Evolutionary conservation across 1,140 invertebrate species (phyloP), one percentile per base, ranked within the genome.

Genomic region (Apocrypta bakeri): DNA sequence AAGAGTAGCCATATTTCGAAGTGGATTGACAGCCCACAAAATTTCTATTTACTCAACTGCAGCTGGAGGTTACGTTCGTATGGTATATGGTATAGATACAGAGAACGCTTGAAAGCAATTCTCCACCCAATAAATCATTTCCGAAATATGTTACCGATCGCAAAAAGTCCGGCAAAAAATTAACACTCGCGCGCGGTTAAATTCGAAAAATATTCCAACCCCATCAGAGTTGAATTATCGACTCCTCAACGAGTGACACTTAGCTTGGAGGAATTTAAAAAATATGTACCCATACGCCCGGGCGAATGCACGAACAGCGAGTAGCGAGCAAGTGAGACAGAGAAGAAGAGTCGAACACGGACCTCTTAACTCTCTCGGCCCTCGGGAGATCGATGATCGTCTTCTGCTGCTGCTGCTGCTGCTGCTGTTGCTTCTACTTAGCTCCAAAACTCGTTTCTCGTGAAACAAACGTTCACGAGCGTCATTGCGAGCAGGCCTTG

Each of bases 341-440:
- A 64, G 64, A 66, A 21, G n/a, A 12, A 24, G 64, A 66, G 64
- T 27, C 73, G 73, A 75, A 75, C 73, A 77, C 56, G 56, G 31
- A 17, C 56, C 74, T 63, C 61, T 77, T 77, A 77, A 64, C 56
- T 64, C 27, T 31, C 48, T 17, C 14, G 73, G 48, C 48, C 29
- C 40, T 75, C 24, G 56, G 37, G 37, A 78, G 76, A 78, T 78
- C 76, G 64, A 78, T 78, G 76, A 78, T 69, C 63, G 63, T 29
- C 24, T 29, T 12, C n/a, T 29, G 21, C 6, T n/a, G 33, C 76
- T 14, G 24, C 61, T 24, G 61, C 40, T 42, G 40, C 40, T 42
- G 7, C 61, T 63, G 2, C 11, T 9, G 24, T 24, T 12, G 17
- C 48, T 56, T 7, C 17, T 48, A 17, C 2, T 48, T 48, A 17